These are phyloP conservation scores for Crocodylus rhombifer DNA, from an alignment of 2,797 vertebrate genomes.

Conservation along the genomic window DNA sequence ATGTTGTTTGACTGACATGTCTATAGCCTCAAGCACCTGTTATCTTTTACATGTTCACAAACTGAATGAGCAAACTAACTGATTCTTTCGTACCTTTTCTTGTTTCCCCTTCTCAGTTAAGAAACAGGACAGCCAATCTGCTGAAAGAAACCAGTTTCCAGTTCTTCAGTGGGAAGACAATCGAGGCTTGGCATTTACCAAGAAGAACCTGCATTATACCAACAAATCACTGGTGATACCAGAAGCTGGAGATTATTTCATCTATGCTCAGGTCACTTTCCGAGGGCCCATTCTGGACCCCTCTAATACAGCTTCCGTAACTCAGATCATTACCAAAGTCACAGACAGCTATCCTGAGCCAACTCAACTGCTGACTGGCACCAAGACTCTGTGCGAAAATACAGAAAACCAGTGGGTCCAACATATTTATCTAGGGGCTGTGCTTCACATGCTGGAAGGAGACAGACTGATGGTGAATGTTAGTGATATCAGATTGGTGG, in stretches of 20 bases:
- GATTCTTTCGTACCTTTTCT: not conserved
- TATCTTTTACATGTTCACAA: not conserved
- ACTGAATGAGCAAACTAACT: not conserved
- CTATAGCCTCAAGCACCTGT: not conserved
- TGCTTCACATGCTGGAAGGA: conserved; percentile 77
- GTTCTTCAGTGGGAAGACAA: conserved; percentile 82
- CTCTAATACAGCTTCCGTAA: conserved; percentile 59
- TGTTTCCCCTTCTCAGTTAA: conserved; percentile 30
- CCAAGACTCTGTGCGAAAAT: conserved; percentile 76
- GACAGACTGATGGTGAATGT: conserved; percentile 84
- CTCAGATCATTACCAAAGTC: conserved; percentile 78
- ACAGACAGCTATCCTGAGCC: conserved; percentile 79
- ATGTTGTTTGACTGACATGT: no score
- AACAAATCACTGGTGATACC: conserved; percentile 81
- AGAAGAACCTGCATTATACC: conserved; percentile 80
- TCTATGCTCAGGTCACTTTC: conserved; percentile 85
- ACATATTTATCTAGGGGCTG: conserved; percentile 80
- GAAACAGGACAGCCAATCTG: conserved; percentile 48
- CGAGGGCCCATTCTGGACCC: conserved; percentile 39
- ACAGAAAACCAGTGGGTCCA: conserved; percentile 70
- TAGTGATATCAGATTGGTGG: conserved; percentile 79
- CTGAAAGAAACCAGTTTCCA: conserved; percentile 50
- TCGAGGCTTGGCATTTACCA: conserved; percentile 81
- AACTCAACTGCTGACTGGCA: conserved; percentile 77
- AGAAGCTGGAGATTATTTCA: conserved; percentile 80